These are phyloP conservation scores for Apis cerana DNA, from an alignment of 1,140 invertebrate genomes.

Conservation along the genomic window DNA sequence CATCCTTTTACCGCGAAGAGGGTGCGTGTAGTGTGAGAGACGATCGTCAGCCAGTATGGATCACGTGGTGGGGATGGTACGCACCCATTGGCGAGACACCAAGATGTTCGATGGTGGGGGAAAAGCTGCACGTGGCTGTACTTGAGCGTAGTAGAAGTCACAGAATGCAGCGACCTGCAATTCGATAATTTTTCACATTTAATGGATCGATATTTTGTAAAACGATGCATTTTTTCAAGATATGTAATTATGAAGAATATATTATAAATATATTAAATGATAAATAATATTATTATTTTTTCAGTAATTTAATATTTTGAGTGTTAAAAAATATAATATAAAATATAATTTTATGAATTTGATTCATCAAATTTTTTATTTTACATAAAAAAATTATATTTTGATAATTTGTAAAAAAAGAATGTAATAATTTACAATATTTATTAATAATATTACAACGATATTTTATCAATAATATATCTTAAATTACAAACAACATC, in stretches of 20 bases:
- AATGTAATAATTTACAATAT: no score
- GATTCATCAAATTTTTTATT: no score
- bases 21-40: constrained; percentile 38
- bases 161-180: constrained; percentile 35
- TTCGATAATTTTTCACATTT: constrained; percentile 6
- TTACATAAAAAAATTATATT: no score
- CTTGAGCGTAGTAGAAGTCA: constrained; percentile 1
- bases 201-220: background rate
- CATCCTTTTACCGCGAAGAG: constrained; percentile 40
- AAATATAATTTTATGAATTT: no score
- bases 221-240: background rate
- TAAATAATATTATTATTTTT: no score
- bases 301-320: no score
- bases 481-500: no score
- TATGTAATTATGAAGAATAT: background rate
- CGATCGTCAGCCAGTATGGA: constrained; percentile 24
- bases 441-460: no score
- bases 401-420: no score
- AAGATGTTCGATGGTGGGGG: constrained; percentile 3
- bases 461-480: no score
- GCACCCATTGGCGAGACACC: constrained; percentile 13
- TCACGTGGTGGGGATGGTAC: constrained; percentile 9
- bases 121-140: constrained; percentile 38
- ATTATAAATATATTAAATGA: background rate
- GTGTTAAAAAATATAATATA: no score